Evolutionary conservation across 2,888 invertebrate genomes (phyloP).

Genomic region (Drosophila paranaensis): DNA sequence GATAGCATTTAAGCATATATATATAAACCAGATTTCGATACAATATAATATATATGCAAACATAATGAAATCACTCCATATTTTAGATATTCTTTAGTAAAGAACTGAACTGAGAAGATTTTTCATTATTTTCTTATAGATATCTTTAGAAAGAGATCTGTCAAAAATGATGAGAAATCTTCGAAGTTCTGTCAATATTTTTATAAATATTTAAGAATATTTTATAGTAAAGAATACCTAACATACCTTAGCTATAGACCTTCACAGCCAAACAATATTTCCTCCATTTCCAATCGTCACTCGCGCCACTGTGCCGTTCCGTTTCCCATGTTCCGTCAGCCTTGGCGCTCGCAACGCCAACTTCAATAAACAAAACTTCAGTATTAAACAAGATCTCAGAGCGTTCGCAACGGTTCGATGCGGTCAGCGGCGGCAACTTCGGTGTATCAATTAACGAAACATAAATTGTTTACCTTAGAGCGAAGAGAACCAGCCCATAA

Average conservation of each 20-base stretch:
- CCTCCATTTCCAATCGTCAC: fast-evolving
- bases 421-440: conserved; percentile 10
- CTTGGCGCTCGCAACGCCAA: conserved; percentile 58
- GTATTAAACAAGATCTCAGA: conserved; percentile 77
- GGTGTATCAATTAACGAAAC: conserved; percentile 23
- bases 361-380: conserved; percentile 58
- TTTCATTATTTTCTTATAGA: too few relatives aligned
- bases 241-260: background rate
- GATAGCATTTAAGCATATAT: background rate
- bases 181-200: background rate
- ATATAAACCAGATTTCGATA: too few relatives aligned
- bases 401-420: conserved; percentile 49
- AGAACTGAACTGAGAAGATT: too few relatives aligned
- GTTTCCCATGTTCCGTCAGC: conserved; percentile 45
- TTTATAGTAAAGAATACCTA: background rate
- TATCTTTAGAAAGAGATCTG: too few relatives aligned
- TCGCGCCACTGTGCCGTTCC: conserved; percentile 58
- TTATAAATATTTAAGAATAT: background rate
- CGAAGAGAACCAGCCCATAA: conserved; percentile 25
- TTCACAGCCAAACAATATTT: background rate
- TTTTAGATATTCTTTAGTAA: too few relatives aligned
- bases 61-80: too few relatives aligned
- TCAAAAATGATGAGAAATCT: too few relatives aligned
- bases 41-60: too few relatives aligned
- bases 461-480: conserved; percentile 29